Evolutionary conservation across 2,113 vertebrate genomes (phyloP), one percentile per base, ranked within the genome.

Genomic region (Narcine bancroftii): DNA sequence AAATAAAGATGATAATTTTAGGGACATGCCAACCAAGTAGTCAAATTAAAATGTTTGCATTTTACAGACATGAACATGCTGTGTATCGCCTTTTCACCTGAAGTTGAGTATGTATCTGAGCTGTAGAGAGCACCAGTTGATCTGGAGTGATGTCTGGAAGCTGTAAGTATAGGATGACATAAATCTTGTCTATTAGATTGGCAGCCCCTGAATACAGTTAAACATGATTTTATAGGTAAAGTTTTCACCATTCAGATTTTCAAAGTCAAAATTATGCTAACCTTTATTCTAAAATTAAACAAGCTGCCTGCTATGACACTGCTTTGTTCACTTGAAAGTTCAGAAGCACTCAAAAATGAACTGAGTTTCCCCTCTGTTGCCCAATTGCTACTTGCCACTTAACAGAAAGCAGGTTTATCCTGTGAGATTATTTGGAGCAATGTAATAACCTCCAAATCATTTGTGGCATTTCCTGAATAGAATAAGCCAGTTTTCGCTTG

Each of bases 11-110:
- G 73, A 81, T 19, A 79, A 65, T 39, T 45, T 69, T 69, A 66
- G 60, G 63, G 69, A 45, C 63, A 91, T 91, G 89, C 89, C 89
- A 91, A 91, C 63, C 39, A 91, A 91, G 66, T 63, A 94, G 95
- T 92, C 94, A 94, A 93, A 94, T 11, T 91, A 65, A 29, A 69
- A 95, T 94, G 95, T 94, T 94, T 92, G 94, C 93, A 69, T 69
- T 2, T 5, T 4, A 95, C 92, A 95, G 95, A 96, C 45, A 65
- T 95, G 33, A 94, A 93, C 94, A 94, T 94, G 95, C 95, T 92
- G 93, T 96, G 97, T 95, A 97, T 96, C 98, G 96, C 98, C 97
- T 97, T 97, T 98, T 99, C 98, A 99, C 98, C 98, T 99, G 98
- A 94, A 95, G 97, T 97, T 96, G 98, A 98, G 94, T 97, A 99